Evolutionary conservation across 2,113 vertebrate species (phyloP).

Genomic region (Synodontis membranacea): DNA sequence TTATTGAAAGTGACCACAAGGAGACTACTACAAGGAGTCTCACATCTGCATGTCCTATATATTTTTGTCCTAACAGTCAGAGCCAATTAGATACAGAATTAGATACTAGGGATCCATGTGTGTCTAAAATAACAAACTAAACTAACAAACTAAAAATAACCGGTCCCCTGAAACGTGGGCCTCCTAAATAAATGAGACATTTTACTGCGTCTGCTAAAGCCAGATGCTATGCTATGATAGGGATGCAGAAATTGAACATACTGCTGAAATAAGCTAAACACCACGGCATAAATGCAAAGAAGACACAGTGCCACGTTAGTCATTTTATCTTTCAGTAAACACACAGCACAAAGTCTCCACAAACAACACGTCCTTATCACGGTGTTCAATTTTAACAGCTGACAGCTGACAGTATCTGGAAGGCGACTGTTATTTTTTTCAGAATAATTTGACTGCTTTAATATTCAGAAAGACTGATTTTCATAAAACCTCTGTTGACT

Average conservation of each 20-base stretch:
- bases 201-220: constrained; percentile 28
- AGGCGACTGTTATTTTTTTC: not conserved
- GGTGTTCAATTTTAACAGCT: constrained; percentile 31
- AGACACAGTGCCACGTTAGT: constrained; percentile 67
- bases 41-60: not conserved
- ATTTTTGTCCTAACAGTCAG: not conserved
- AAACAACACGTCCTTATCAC: constrained; percentile 53
- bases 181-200: constrained; percentile 32
- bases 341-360: constrained; percentile 47
- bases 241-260: constrained; percentile 46
- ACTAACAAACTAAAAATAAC: constrained; percentile 31
- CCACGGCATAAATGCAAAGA: constrained; percentile 3
- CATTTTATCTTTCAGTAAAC: constrained; percentile 58
- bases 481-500: not conserved
- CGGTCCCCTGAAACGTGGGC: constrained; percentile 30
- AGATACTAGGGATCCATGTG: not conserved
- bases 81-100: constrained; percentile 15
- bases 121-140: not conserved
- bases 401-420: constrained; percentile 18
- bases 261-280: constrained; percentile 60
- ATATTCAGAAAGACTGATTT: not conserved
- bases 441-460: constrained; percentile 14
- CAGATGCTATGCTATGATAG: constrained; percentile 29
- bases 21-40: not conserved
- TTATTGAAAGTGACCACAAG: not conserved